Evolutionary conservation across 2,888 invertebrate species (phyloP).

Genomic region (Odontocolon sp.): DNA sequence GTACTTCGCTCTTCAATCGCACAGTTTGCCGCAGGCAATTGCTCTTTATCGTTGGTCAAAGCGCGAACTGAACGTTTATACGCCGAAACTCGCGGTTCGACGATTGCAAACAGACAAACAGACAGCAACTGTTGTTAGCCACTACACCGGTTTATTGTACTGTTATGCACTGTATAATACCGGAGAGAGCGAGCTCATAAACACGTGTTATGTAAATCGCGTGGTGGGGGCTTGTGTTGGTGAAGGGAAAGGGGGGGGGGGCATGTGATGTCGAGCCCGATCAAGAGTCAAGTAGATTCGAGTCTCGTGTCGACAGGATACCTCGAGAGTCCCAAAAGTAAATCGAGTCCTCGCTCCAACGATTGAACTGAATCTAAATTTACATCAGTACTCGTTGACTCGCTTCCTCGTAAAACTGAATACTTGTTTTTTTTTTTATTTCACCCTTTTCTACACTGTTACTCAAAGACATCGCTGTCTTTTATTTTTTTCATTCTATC

Average conservation of each 20-base stretch:
- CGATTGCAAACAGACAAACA: conserved; percentile 22
- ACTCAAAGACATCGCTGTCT: too few species aligned
- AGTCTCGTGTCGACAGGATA: conserved; percentile 26
- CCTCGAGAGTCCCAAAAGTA: conserved; percentile 22
- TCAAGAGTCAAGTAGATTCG: conserved; percentile 56
- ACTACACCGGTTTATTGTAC: conserved; percentile 42
- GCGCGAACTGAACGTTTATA: too few species aligned
- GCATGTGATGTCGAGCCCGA: conserved; percentile 41
- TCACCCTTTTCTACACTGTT: too few species aligned
- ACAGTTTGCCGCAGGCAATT: too few species aligned
- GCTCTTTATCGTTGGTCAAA: too few species aligned
- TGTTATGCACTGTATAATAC: conserved; percentile 31
- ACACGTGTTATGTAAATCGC: conserved; percentile 58
- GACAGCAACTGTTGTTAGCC: conserved; percentile 33
- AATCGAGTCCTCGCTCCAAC: not conserved
- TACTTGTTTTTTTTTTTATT: too few species aligned
- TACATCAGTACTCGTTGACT: too few species aligned
- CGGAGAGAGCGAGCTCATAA: conserved; percentile 4
- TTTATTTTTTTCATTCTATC: too few species aligned
- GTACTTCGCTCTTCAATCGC: too few species aligned
- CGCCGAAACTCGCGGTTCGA: too few species aligned
- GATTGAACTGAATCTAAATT: too few species aligned
- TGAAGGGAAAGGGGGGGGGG: not conserved
- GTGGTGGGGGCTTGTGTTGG: not conserved
- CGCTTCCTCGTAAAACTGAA: too few species aligned